Base-by-base conservation (phyloP, 2,113 vertebrate species). In the Sylvietta virens region DNA sequence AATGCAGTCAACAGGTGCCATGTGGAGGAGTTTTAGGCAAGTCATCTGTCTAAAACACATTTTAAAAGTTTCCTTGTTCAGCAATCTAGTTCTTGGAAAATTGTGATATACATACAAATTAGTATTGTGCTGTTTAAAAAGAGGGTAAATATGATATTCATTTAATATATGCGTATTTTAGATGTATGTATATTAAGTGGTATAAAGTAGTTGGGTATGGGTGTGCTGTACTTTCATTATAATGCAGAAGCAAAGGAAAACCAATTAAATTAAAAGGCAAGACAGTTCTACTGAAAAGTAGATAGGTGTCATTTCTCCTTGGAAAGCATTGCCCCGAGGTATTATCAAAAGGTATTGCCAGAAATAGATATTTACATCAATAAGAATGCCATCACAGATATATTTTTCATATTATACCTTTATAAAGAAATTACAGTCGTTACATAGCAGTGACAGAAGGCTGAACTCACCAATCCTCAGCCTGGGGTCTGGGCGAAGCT, bases 181-280 rank as follows among this genome's bases (percentile, higher is more conserved):
- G 13, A 67, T 81, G n/a, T 19, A 30, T 60, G 20, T 87, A 37
- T 87, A 61, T 40, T 61, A 76, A 85, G 48, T 51, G 35, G 6
- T 24, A 64, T 80, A 54, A 94, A 92, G 24, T 42, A 53, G 31
- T 84, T 48, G 21, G 23, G 4, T 66, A 70, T 57, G 65, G 7
- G 35, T 82, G 30, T 90, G 37, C 44, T 81, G 53, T 40, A 54
- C 30, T 50, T 72, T 71, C 27, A 44, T 78, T 90, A 54, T 47
- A 83, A 78, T 78, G 61, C 51, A 60, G 51, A 81, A 78, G 27
- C 37, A 66, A 90, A 72, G 37, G 54, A 79, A 87, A 90, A 37
- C 15, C 33, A 66, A 81, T 95, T 85, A 91, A 92, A 92, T 78
- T 76, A 88, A 90, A 89, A 95, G 50, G 39, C 50, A 91, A 87